Percentiles rank a stretch among this genome's conserved stretches.
These are phyloP conservation scores for Vicugna pacos DNA, from an alignment of 2,113 vertebrate species.

Conservation along the genomic window DNA sequence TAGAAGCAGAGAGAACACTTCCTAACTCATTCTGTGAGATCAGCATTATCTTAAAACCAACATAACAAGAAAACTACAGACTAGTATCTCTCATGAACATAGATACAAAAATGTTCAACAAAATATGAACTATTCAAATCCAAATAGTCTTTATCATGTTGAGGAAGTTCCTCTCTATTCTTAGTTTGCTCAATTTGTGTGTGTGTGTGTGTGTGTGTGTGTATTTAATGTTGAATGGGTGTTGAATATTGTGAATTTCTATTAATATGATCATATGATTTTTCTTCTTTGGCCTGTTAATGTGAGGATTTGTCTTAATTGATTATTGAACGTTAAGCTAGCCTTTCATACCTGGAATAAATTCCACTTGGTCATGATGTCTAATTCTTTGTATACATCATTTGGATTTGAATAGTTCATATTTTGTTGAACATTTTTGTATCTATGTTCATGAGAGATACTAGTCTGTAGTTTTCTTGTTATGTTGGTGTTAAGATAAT, in stretches of 20 bases:
- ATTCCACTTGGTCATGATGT: not conserved
- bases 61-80: too few species aligned
- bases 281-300: not conserved
- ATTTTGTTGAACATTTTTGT: not conserved
- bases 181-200: not conserved
- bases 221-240: not conserved
- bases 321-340: not conserved
- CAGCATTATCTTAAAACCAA: too few species aligned
- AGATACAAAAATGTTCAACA: too few species aligned
- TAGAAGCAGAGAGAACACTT: too few species aligned
- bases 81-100: too few species aligned
- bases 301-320: not conserved
- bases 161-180: not conserved
- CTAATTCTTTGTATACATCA: not conserved
- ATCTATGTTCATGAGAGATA: not conserved
- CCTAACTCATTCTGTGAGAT: too few species aligned
- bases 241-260: not conserved
- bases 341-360: not conserved
- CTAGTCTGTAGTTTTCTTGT: not conserved
- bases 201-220: too few species aligned
- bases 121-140: too few species aligned
- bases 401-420: not conserved
- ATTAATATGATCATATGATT: not conserved
- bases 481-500: not conserved
- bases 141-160: not conserved